Evolutionary conservation across 2,797 vertebrate genomes (phyloP).

Genomic region (Acestrorhynchus altus): DNA sequence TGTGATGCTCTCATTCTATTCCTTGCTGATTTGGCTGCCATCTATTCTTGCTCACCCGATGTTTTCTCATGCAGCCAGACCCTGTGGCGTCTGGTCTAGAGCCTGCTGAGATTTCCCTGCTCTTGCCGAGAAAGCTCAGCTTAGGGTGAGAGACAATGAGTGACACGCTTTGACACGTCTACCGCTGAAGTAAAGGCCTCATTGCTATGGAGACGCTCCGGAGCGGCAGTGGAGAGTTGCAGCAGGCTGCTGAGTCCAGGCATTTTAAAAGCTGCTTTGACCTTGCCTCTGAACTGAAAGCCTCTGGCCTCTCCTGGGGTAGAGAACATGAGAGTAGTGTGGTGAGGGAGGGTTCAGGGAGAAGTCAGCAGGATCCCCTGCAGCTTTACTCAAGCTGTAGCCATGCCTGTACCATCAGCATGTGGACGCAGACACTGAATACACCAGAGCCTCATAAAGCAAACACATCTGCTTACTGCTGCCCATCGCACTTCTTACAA

Average conservation of each 20-base stretch:
- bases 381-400: constrained; percentile 16
- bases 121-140: constrained; percentile 38
- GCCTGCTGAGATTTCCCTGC: constrained; percentile 58
- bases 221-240: constrained; percentile 66
- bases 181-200: not conserved
- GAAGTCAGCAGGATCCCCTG: constrained; percentile 64
- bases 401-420: constrained; percentile 5
- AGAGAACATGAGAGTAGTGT: constrained; percentile 43
- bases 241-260: constrained; percentile 53
- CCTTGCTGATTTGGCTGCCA: not conserved
- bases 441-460: constrained; percentile 3
- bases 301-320: constrained; percentile 26
- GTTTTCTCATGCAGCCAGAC: constrained; percentile 10
- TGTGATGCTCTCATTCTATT: not conserved
- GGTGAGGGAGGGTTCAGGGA: constrained; percentile 72
- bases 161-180: constrained; percentile 24
- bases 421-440: not conserved
- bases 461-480: not conserved
- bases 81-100: constrained; percentile 49
- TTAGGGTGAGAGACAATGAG: constrained; percentile 35
- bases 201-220: constrained; percentile 39
- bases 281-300: constrained; percentile 35
- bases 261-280: constrained; percentile 52
- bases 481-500: not conserved
- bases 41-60: constrained; percentile 40